Evolutionary conservation across 1,140 invertebrate species (phyloP).

Genomic region (Sminthurinus signatus): DNA sequence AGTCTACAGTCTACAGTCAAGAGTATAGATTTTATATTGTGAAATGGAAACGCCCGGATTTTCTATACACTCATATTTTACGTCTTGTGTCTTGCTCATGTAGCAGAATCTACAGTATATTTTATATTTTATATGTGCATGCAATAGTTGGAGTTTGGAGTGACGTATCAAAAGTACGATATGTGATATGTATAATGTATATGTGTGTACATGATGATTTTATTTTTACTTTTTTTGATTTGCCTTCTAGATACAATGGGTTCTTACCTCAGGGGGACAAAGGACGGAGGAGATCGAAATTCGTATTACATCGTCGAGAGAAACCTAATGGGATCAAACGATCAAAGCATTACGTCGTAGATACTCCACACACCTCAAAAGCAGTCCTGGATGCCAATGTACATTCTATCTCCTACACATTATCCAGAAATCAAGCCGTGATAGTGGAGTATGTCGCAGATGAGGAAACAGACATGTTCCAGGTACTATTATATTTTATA

Average conservation of each 20-base stretch:
- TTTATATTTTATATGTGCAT: no score
- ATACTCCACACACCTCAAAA: slow-evolving; percentile 71
- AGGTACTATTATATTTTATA: slow-evolving; percentile 56
- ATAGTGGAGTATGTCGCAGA: slow-evolving; percentile 95
- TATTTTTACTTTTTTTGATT: slow-evolving; percentile 11
- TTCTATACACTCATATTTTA: no score
- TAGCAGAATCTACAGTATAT: no score
- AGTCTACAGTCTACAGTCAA: no score
- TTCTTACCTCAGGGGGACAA: slow-evolving; percentile 85
- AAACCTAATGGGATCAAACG: slow-evolving; percentile 87
- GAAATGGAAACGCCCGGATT: no score
- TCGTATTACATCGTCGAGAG: slow-evolving; percentile 75
- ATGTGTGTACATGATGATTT: background rate
- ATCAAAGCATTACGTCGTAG: slow-evolving; percentile 88
- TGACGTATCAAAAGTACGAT: background rate
- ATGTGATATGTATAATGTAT: no score
- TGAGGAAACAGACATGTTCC: slow-evolving; percentile 96
- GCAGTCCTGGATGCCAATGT: slow-evolving; percentile 33
- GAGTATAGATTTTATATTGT: no score
- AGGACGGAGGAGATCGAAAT: slow-evolving; percentile 72
- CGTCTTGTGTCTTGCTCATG: no score
- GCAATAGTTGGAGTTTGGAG: no score
- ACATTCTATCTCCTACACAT: slow-evolving; percentile 95
- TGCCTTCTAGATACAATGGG: slow-evolving; percentile 80
- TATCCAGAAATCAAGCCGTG: slow-evolving; percentile 91